phyloP scores from a whole-genome alignment of 2,113 vertebrate species.

The Pelodiscus sinensis region DNA sequence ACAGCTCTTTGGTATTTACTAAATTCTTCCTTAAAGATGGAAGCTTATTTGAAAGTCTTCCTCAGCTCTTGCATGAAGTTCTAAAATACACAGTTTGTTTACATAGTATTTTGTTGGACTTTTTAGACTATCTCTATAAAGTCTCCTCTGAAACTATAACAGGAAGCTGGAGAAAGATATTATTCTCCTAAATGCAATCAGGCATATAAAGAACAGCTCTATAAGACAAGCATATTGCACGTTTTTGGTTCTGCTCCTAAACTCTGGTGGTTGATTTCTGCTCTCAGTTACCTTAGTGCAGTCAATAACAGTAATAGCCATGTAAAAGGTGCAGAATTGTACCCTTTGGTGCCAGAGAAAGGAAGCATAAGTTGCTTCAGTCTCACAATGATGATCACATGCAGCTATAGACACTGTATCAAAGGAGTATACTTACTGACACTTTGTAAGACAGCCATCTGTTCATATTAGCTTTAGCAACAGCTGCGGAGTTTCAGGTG shows the following conservation, averaged over 20 bases:
- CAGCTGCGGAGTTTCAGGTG: not conserved
- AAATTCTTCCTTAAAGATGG: constrained; percentile 36
- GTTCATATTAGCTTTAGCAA: not conserved
- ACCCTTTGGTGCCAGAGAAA: not conserved
- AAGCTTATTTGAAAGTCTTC: constrained; percentile 1
- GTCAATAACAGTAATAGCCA: not conserved
- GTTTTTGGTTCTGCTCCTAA: not conserved
- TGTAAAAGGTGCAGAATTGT: not conserved
- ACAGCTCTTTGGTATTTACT: not conserved
- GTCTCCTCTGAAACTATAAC: not conserved
- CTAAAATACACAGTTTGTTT: not conserved
- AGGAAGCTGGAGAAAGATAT: not conserved
- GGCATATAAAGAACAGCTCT: not conserved
- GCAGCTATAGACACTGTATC: not conserved
- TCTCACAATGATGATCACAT: not conserved
- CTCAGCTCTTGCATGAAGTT: not conserved
- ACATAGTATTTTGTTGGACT: fast-evolving
- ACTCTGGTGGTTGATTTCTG: not conserved
- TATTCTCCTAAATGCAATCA: not conserved
- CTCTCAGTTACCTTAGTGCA: not conserved
- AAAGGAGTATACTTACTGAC: not conserved
- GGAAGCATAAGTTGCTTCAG: not conserved
- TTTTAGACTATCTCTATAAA: not conserved
- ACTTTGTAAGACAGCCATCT: not conserved
- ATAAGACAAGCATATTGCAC: not conserved